Evolutionary conservation across 1,140 invertebrate species (phyloP), one percentile per base, ranked within the genome.

Genomic region (Bactericera cockerelli): DNA sequence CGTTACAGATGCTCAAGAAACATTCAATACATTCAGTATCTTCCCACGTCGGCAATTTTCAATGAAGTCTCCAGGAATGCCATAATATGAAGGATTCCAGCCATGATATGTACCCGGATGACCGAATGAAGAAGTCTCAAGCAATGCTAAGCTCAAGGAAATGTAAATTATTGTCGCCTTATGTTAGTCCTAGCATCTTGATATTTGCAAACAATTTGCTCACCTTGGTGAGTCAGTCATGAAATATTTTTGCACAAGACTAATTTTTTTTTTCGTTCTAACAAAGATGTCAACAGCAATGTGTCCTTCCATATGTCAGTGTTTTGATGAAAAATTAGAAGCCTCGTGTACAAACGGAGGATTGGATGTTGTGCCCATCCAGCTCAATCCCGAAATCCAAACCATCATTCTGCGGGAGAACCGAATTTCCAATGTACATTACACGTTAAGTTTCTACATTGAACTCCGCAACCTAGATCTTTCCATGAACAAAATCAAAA

Each of bases 361-460:
- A 53, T 76, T 91, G 53, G 87, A 89, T 68, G 82, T 89, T 63
- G 83, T 91, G 26, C 89, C 89, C 28, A 89, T 90, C 60, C 87
- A 89, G 67, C 76, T 92, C 63, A 91, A 92, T 68, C 86, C 86
- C n/a, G 84, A 87, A 67, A 78, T 86, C 26, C 79, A 78, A 22
- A 79, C 82, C 67, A 81, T 89, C 66, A 84, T 87, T 66, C 76
- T 89, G 28, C 83, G 83, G 0, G 76, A 78, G 63, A 89, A 89
- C 68, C 76, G 79, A 42, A 86, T 89, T 63, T 74, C 75, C 64
- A 82, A 78, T 64, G 73, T 89, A 1, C 79, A 82, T 54, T 83
- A 81, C 65, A 81, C 84, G 1, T 79, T 89, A 63, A 76, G 75
- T 14, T 85, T 89, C 70, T 89, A 91, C 71, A 79, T 81, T n/a